These are phyloP conservation scores for Pseudomyrmex concolor DNA, from an alignment of 1,140 invertebrate species.

Conservation along the genomic window DNA sequence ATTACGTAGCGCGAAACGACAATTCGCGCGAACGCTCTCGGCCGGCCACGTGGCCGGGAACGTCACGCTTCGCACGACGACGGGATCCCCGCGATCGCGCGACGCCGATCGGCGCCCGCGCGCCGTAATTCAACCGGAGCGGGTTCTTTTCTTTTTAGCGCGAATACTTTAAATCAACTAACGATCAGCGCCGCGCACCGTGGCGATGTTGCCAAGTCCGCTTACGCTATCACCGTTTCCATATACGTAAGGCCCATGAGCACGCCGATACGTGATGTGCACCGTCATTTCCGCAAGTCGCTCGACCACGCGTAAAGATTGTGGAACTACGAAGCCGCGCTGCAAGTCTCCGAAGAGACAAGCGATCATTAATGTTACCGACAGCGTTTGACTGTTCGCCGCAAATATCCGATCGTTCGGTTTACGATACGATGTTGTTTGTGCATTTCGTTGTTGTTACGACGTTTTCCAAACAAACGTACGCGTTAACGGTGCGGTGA, in stretches of 20 bases:
- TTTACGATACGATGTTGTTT: neutral
- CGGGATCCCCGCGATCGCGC: neutral
- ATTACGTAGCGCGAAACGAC: constrained; percentile 12
- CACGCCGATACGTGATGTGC: constrained; percentile 46
- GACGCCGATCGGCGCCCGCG: constrained; percentile 2
- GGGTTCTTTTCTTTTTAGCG: constrained; percentile 81
- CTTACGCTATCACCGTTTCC: constrained; percentile 3
- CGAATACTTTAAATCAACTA: constrained; percentile 80
- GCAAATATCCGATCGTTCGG: neutral
- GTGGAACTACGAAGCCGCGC: too few relatives aligned
- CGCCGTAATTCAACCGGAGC: constrained; percentile 32
- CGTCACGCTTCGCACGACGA: neutral
- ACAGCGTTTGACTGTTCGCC: neutral
- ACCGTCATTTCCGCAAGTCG: neutral
- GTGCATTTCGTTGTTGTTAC: neutral
- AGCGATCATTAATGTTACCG: neutral
- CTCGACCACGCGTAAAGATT: too few relatives aligned
- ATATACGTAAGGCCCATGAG: constrained; percentile 8
- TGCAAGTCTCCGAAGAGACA: neutral
- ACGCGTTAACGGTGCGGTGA: too few relatives aligned
- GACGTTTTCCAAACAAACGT: neutral
- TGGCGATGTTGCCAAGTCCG: constrained; percentile 73
- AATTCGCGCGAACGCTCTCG: constrained; percentile 3
- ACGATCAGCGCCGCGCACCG: constrained; percentile 71
- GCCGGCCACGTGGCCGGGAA: neutral